phyloP scores from a whole-genome alignment of 2,888 invertebrate species.

The Dolomedes plantarius region DNA sequence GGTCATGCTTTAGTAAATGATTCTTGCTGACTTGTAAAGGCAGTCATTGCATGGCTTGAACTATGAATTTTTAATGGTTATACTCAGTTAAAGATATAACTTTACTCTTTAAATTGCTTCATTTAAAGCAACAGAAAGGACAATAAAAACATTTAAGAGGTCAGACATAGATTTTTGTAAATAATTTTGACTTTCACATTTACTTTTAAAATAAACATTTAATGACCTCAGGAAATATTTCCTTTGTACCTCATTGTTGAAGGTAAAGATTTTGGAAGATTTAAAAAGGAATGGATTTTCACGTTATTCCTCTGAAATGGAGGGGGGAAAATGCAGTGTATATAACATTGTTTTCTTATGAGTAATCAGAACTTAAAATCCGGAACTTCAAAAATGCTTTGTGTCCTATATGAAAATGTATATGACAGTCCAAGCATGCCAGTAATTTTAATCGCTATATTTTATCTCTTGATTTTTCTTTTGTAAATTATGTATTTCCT shows the following conservation, averaged over 20 bases:
- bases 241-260: neutral
- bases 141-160: neutral
- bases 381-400: neutral
- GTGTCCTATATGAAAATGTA: slow-evolving; percentile 1
- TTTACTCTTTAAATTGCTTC: too few species aligned
- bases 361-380: neutral
- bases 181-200: neutral
- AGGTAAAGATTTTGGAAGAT: neutral
- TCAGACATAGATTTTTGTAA: neutral
- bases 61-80: too few species aligned
- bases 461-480: neutral
- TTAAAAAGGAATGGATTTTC: too few species aligned
- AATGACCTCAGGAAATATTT: neutral
- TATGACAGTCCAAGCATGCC: neutral
- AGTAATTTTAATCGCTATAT: slow-evolving; percentile 1
- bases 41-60: too few species aligned
- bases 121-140: neutral
- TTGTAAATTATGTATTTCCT: slow-evolving; percentile 17
- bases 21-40: neutral
- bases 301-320: too few species aligned
- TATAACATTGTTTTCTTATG: slow-evolving; percentile 10
- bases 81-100: too few species aligned
- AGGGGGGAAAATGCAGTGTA: neutral
- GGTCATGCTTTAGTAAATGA: neutral
- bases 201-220: neutral